Evolutionary conservation across 2,797 vertebrate species (phyloP), one percentile per base, ranked within the genome.

Genomic region (Melanotaenia maccullochi): DNA sequence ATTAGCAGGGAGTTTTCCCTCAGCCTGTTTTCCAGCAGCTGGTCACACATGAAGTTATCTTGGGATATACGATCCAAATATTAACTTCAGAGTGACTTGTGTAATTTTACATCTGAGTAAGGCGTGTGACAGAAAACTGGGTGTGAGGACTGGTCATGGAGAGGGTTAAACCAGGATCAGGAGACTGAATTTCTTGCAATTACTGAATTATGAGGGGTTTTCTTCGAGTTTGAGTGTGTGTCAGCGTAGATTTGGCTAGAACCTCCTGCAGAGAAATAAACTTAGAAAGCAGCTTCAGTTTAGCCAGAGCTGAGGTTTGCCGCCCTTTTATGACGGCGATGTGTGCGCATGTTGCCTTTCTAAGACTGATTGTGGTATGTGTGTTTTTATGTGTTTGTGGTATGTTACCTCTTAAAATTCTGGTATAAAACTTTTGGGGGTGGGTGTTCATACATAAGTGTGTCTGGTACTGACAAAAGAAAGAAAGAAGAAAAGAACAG

Each of bases 341-440:
- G 71, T 55, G 44, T 67, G 25, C 59, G 8, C 40, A 32, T 49
- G 74, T 32, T 51, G 60, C 51, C 58, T 68, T 38, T 59, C 24
- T 3, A 35, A 38, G 35, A 47, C 28, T 38, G 40, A 51, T 6
- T 51, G 71, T 22, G 70, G 64, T 67, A 2, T 56, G 75, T 67
- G 69, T 60, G 60, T 55, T 68, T 75, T 81, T 65, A 81, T 63
- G 79, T 35, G 82, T 71, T 73, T 88, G 88, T 38, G 90, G 89
- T 71, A 28, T 83, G 84, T 72, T 81, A 86, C 87, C 82, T 88
- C 85, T 9, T 92, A 89, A 90, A 92, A 75, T 36, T 59, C 52
- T 8, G 28, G 60, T 73, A 67, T 86, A 83, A 85, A 86, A 75
- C 24, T 61, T 13, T 55, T 68, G 72, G 11, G 67, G 38, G 55